Evolutionary conservation across 1,140 invertebrate genomes (phyloP), one percentile per base, ranked within the genome.

Genomic region (Hermatobates lingyangjiaoensis): DNA sequence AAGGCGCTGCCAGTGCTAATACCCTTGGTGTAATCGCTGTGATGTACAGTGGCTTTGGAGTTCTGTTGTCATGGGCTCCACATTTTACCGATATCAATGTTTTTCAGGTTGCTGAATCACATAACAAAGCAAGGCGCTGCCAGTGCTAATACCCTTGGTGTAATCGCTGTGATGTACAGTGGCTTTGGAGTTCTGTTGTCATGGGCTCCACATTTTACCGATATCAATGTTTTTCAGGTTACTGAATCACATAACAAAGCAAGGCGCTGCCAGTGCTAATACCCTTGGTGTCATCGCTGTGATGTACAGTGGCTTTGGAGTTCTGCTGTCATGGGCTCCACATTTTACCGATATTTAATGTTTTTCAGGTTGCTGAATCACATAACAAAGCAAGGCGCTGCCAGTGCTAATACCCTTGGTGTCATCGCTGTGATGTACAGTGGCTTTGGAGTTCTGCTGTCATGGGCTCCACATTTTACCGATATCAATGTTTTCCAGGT

Each of bases 221-320:
- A 48, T 51, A 39, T 57, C 54, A 45, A 50, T 58, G 12, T 51
- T 27, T 66, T 62, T 27, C 54, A 82, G 84, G 70, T 71, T 95
- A 64, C 72, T 96, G 30, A 94, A 95, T 74, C 86, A 91, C 68
- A 75, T 94, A 21, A 88, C 86, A 75, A 95, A 94, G 71, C 82
- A 87, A 71, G 91, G 87, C 61, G 84, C 88, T 34, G 81, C 85
- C 18, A 80, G 83, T 54, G 88, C 87, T 27, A 93, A 92, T 63
- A 85, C 87, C 3, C 69, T 93, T 48, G 91, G 90, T 28, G 83
- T 88, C 54, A 72, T 94, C 45, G 83, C 88, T 51, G 80, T 94
- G 23, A 87, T 94, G 72, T 94, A 94, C 67, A 91, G 87, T 61
- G 80, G 82, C 46, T 85, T 92, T 69, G 90, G 89, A 42, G 84